These are phyloP conservation scores for Cephalopholis sonnerati DNA, from an alignment of 2,113 vertebrate genomes.

Conservation along the genomic window DNA sequence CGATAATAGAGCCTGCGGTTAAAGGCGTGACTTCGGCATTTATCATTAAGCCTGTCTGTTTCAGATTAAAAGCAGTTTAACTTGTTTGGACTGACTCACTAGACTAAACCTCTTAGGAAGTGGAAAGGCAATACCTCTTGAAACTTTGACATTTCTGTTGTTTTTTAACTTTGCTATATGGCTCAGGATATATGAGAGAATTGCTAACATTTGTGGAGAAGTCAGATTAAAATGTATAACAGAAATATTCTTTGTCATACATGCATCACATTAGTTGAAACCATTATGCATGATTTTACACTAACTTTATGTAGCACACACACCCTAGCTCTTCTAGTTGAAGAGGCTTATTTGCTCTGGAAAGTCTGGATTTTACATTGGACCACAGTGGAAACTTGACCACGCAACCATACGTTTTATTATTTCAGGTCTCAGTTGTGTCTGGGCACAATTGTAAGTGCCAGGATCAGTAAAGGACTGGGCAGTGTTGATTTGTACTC, in stretches of 20 bases:
- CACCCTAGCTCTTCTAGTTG: background rate
- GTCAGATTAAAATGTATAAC: background rate
- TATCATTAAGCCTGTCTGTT: background rate
- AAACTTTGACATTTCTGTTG: background rate
- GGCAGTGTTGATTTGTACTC: background rate
- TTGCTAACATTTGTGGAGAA: background rate
- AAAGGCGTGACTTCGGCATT: slow-evolving; percentile 17
- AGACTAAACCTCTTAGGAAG: background rate
- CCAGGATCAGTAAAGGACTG: background rate
- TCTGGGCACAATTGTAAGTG: background rate
- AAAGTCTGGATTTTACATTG: slow-evolving; percentile 12
- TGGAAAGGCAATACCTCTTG: background rate
- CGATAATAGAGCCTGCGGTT: background rate
- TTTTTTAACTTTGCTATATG: background rate
- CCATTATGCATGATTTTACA: background rate
- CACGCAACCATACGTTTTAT: background rate
- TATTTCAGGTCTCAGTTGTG: background rate
- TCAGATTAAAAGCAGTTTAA: slow-evolving; percentile 15
- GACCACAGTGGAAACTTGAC: background rate
- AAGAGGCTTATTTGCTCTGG: background rate
- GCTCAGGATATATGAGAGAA: background rate
- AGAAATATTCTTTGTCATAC: background rate
- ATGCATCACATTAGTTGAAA: background rate
- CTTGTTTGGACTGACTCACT: slow-evolving; percentile 21
- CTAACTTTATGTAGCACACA: background rate